phyloP scores from a whole-genome alignment of 30 jellyfish, hydroid and myxozoan species.

The Chrysaora quinquecirrha region DNA sequence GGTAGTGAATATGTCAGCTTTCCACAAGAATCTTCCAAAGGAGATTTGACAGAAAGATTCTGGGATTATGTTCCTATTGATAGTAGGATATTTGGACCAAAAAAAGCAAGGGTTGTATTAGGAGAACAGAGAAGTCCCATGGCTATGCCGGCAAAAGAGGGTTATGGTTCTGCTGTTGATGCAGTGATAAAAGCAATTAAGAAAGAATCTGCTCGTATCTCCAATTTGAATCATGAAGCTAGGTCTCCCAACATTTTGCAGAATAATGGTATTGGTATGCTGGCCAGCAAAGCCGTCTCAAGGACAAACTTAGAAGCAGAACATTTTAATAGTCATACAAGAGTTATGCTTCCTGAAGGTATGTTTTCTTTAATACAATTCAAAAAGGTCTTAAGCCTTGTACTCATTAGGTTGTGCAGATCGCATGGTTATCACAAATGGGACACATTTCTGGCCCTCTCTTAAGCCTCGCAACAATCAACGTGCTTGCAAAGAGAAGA shows the following conservation, averaged over 20 bases:
- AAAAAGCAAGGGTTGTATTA: neutral
- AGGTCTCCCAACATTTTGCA: neutral
- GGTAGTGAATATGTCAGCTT: constrained; percentile 70
- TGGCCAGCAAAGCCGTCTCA: neutral
- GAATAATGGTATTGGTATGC: neutral
- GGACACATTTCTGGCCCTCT: too few relatives aligned
- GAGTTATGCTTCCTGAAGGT: neutral
- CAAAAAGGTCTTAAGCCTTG: too few relatives aligned
- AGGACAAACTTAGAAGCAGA: constrained; percentile 2
- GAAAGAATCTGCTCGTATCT: neutral
- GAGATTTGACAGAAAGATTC: constrained; percentile 24
- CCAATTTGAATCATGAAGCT: neutral
- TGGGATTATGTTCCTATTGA: constrained; percentile 73
- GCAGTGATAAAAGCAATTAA: neutral
- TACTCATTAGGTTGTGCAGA: too few relatives aligned
- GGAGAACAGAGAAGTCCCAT: constrained; percentile 13
- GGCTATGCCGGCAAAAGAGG: neutral
- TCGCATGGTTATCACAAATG: too few relatives aligned
- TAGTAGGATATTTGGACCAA: constrained; percentile 15
- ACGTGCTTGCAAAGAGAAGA: too few relatives aligned
- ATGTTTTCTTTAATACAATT: too few relatives aligned
- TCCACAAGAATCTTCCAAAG: constrained; percentile 57
- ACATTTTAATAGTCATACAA: neutral
- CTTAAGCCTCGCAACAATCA: too few relatives aligned
- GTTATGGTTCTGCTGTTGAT: neutral